Conservation (phyloP, 2,113 vertebrate species). For the Apodemus sylvaticus region DNA sequence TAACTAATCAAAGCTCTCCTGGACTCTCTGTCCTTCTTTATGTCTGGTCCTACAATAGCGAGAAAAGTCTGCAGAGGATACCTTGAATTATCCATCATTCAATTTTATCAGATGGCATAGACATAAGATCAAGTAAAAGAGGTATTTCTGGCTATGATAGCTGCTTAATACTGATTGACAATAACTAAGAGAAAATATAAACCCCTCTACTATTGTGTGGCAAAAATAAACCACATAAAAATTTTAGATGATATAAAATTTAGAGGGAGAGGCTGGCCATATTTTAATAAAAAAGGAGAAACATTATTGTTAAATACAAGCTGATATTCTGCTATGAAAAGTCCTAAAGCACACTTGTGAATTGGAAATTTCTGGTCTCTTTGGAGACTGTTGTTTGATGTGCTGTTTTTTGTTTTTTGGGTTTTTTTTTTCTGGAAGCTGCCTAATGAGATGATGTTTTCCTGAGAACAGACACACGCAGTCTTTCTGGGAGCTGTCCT, state of each 20-base stretch:
- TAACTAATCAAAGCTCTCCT: not conserved
- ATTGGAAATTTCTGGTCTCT: no score
- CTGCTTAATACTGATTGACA: not conserved
- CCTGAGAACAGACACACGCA: no score
- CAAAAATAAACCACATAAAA: not conserved
- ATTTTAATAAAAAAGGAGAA: not conserved
- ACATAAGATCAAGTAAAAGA: not conserved
- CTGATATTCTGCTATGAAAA: not conserved
- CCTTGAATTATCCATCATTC: not conserved
- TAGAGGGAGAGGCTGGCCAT: not conserved
- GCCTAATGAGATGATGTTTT: no score
- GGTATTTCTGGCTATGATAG: not conserved
- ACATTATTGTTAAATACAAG: not conserved
- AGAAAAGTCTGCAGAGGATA: no score
- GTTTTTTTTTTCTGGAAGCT: no score
- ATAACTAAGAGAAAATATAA: not conserved
- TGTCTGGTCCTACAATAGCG: not conserved
- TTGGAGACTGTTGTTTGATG: no score
- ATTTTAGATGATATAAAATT: not conserved
- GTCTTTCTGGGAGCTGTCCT: no score
- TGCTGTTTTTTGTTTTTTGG: no score
- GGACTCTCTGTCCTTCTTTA: not conserved
- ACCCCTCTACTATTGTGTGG: not conserved
- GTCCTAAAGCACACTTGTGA: not conserved
- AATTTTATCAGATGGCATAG: not conserved